These are phyloP conservation scores for Passer montanus DNA, from an alignment of 2,113 vertebrate genomes.

Conservation along the genomic window DNA sequence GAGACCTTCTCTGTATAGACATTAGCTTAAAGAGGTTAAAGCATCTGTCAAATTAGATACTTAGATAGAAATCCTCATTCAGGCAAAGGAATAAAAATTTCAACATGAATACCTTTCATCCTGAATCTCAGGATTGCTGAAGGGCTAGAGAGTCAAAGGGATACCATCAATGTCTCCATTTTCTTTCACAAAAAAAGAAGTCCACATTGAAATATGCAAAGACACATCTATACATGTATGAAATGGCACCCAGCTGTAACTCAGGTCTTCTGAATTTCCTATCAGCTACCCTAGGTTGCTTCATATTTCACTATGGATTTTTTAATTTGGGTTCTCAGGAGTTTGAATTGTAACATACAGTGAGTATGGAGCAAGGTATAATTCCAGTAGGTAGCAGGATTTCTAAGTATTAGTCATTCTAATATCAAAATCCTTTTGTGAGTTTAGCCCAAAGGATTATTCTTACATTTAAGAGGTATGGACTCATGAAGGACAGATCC, in stretches of 20 bases:
- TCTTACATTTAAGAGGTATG: background rate
- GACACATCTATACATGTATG: background rate
- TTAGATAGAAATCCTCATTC: background rate
- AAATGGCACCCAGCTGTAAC: background rate
- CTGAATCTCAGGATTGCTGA: background rate
- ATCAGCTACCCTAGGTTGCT: background rate
- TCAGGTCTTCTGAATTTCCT: background rate
- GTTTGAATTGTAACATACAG: background rate
- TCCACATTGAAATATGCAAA: background rate
- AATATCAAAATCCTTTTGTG: slow-evolving; percentile 30
- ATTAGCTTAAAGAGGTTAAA: slow-evolving; percentile 8
- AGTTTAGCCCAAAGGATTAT: slow-evolving; percentile 3
- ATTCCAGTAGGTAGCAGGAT: background rate
- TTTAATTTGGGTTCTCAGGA: background rate
- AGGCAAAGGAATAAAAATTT: slow-evolving; percentile 6
- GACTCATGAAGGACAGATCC: background rate
- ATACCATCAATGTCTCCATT: background rate
- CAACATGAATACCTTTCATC: background rate
- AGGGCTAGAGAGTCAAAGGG: background rate
- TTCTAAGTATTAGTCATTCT: background rate
- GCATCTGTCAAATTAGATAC: background rate
- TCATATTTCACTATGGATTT: background rate
- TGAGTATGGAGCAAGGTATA: background rate
- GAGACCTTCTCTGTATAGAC: background rate
- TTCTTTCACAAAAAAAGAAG: background rate